Evolutionary conservation across 2,888 invertebrate species (phyloP).

Genomic region (Diaprepes abbreviatus): DNA sequence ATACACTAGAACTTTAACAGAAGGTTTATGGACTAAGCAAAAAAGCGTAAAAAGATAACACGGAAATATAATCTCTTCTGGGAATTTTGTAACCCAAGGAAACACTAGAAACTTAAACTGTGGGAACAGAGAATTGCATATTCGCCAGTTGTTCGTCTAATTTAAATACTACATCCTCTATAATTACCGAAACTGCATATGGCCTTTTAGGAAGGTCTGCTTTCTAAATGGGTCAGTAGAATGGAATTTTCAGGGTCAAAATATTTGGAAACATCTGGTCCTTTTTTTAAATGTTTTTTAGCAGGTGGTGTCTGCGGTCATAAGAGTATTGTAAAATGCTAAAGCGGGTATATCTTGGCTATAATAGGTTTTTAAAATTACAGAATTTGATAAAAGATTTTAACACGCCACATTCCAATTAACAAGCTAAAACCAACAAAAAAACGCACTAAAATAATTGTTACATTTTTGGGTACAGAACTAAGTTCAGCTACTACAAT

Average conservation of each 20-base stretch:
- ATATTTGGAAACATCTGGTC: conserved; percentile 39
- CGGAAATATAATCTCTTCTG: conserved; percentile 42
- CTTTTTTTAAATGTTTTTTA: conserved; percentile 25
- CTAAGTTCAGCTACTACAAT: too few species aligned
- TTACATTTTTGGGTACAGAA: too few species aligned
- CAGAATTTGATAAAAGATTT: too few species aligned
- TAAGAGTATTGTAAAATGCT: too few species aligned
- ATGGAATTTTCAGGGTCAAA: conserved; percentile 44
- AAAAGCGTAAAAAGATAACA: conserved; percentile 32
- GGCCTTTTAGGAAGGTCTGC: conserved; percentile 18
- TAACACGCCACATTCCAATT: too few species aligned
- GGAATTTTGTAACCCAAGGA: conserved; percentile 28
- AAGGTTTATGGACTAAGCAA: conserved; percentile 1
- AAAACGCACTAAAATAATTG: too few species aligned
- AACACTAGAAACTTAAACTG: conserved; percentile 18
- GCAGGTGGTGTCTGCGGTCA: conserved; percentile 39
- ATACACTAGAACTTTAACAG: not conserved
- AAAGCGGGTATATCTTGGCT: too few species aligned
- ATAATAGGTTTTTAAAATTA: too few species aligned
- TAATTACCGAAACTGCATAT: conserved; percentile 43
- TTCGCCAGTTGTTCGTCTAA: conserved; percentile 40
- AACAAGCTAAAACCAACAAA: too few species aligned
- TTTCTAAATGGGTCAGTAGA: conserved; percentile 47
- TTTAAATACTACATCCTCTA: conserved; percentile 34
- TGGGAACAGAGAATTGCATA: conserved; percentile 25